Conservation (phyloP, 2,888 invertebrate species). For the Limnephilus auricula region DNA sequence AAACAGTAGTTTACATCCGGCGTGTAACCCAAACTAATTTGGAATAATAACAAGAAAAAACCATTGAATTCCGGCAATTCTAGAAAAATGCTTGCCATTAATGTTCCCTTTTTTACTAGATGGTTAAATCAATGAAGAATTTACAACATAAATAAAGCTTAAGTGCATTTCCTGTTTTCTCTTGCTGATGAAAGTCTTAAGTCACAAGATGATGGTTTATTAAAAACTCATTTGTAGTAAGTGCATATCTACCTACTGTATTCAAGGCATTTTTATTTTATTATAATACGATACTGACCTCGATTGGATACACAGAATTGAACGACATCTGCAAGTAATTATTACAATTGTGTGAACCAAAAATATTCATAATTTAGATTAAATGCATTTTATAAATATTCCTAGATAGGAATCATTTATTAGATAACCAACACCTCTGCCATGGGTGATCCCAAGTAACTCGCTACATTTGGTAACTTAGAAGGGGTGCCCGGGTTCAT, state of each 20-base stretch:
- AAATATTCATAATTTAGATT: neutral
- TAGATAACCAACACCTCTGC: too few relatives aligned
- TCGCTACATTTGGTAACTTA: too few relatives aligned
- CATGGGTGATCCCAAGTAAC: too few relatives aligned
- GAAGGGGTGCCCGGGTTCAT: too few relatives aligned
- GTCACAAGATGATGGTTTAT: slow-evolving; percentile 44
- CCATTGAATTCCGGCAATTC: neutral
- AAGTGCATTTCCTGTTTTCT: neutral
- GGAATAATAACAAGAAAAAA: neutral
- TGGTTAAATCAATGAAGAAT: neutral
- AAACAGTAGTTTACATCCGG: neutral
- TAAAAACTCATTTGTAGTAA: slow-evolving; percentile 60
- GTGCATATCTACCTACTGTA: slow-evolving; percentile 13
- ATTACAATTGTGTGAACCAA: neutral
- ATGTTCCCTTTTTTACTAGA: neutral
- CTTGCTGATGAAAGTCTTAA: neutral
- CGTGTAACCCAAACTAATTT: neutral
- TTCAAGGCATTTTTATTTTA: neutral
- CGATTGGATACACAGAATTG: slow-evolving; percentile 36
- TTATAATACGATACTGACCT: slow-evolving; percentile 47
- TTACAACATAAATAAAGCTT: neutral
- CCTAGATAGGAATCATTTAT: too few relatives aligned
- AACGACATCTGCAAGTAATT: neutral
- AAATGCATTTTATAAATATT: too few relatives aligned
- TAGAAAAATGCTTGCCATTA: neutral